Percentiles rank a stretch among this genome's conserved stretches.
Conservation (phyloP, 2,888 invertebrate genomes). For the Heliconius sara region DNA sequence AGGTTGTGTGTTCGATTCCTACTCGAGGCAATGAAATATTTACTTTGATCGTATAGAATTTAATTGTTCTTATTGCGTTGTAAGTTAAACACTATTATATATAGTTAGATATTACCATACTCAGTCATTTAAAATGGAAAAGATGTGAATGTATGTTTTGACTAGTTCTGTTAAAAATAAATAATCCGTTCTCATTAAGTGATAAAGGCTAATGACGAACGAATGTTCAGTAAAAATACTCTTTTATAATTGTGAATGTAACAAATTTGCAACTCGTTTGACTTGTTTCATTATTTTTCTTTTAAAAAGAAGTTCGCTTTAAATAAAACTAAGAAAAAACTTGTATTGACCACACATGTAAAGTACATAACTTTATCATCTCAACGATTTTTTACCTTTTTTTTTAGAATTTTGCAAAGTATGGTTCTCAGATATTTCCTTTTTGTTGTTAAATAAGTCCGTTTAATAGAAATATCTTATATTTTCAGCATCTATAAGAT, state of each 20-base stretch:
- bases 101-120: background rate
- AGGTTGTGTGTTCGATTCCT: too few relatives aligned
- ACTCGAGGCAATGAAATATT: too few relatives aligned
- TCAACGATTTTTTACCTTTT: background rate
- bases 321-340: conserved; percentile 6
- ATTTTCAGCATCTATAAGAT: background rate
- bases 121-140: background rate
- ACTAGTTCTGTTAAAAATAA: background rate
- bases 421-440: background rate
- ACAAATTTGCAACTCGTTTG: background rate
- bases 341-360: background rate
- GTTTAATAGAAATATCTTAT: background rate
- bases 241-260: conserved; percentile 7
- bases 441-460: background rate
- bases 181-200: too few relatives aligned
- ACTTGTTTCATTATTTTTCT: background rate
- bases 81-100: background rate
- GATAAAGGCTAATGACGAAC: background rate
- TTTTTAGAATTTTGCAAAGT: too few relatives aligned
- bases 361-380: background rate
- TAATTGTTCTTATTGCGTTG: background rate
- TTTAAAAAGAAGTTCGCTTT: background rate
- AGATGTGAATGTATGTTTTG: background rate
- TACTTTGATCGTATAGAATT: background rate
- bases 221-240: background rate